phyloP scores from a whole-genome alignment of 2,113 vertebrate genomes.

The Zapus hudsonius region DNA sequence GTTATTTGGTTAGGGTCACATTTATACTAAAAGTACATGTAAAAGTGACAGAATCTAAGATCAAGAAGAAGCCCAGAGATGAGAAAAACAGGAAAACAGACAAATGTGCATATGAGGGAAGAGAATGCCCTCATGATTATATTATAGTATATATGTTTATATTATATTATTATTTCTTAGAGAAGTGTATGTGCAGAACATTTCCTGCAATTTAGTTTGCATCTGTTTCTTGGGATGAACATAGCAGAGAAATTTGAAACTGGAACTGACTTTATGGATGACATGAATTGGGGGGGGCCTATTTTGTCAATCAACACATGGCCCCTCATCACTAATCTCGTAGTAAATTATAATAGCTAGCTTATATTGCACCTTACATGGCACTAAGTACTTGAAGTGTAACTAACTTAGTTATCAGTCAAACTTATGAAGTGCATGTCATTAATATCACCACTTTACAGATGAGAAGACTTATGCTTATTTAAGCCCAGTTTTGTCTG shows the following conservation, averaged over 20 bases:
- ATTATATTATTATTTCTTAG: neutral
- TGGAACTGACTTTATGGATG: neutral
- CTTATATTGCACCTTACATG: neutral
- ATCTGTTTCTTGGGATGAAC: neutral
- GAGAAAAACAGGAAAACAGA: constrained; percentile 49
- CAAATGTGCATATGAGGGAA: neutral
- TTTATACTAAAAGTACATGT: constrained; percentile 56
- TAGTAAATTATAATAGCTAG: neutral
- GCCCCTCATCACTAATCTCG: neutral
- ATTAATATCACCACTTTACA: constrained; percentile 12
- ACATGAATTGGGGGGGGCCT: neutral
- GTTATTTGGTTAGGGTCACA: constrained; percentile 47
- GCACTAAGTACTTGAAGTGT: constrained; percentile 1
- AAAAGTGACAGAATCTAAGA: constrained; percentile 58
- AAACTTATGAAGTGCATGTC: neutral
- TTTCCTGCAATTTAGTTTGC: neutral
- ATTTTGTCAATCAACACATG: neutral
- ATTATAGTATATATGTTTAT: too few species aligned
- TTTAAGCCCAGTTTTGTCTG: constrained; percentile 10
- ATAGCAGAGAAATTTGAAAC: neutral
- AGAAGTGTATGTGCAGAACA: neutral
- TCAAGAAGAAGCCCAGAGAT: constrained; percentile 9
- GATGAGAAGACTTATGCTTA: constrained; percentile 17
- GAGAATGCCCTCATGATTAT: neutral
- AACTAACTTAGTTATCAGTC: constrained; percentile 8